Base-by-base conservation (phyloP, 2,888 invertebrate genomes). In the Pegoplata infirma region DNA sequence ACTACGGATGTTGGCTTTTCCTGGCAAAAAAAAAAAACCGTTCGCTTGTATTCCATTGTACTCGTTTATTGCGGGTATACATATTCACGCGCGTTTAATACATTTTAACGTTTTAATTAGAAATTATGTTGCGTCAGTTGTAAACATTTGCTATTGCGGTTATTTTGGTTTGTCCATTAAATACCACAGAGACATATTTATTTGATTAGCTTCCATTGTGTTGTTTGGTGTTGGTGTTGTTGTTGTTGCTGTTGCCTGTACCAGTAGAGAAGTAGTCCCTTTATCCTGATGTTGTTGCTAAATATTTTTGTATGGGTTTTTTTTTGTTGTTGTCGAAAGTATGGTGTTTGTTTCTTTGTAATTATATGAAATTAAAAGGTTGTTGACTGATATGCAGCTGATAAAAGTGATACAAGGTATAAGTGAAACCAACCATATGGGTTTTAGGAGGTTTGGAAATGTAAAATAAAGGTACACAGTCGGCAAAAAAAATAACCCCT, bases 81-180 rank as follows among this genome's bases (percentile, higher is more conserved):
- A n/a, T 28, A 56, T 79, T 67, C 66, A 75, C 56, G 71, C 67
- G 79, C 55, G 17, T 72, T 79, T 79, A 67, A 71, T 67, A 75
- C 75, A 79, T 75, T 79, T 79, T 67, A 79, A 79, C 67, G 66
- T 79, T 79, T 79, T 79, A 79, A 79, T 75, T 79, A 75, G 79
- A 79, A 79, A 79, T 79, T 75, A 79, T 79, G 79, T 79, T 79
- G 79, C 79, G 75, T 72, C 79, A 79, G 79, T 79, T 79, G 79
- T 79, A 79, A 79, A 75, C 79, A 79, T 79, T 79, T 79, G 79
- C 75, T 63, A 72, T 79, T 79, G 79, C 71, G 79, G 79, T 79
- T 71, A 72, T 72, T 79, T 75, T 63, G 79, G 79, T 79, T 79
- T 79, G 79, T 79, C 75, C 79, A 79, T 79, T 79, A 79, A 79